phyloP scores from a whole-genome alignment of 2,888 invertebrate genomes.

The Psylliodes chrysocephalus region DNA sequence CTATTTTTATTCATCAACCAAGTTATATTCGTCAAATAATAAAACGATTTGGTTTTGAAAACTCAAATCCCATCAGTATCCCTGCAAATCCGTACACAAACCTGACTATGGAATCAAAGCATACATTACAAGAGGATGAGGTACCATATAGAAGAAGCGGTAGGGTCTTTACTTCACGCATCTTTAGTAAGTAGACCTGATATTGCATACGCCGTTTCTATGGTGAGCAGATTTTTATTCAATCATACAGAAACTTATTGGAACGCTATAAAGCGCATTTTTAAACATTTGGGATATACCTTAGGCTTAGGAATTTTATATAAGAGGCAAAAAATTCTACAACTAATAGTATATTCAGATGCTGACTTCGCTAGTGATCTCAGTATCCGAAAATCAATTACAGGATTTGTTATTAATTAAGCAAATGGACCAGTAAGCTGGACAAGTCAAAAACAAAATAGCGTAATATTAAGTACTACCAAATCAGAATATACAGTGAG shows the following conservation, averaged over 20 bases:
- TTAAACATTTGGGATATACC: conserved; percentile 15
- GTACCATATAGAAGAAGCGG: conserved; percentile 30
- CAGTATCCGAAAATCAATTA: conserved; percentile 45
- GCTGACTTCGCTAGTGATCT: conserved; percentile 19
- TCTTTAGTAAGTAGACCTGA: conserved; percentile 10
- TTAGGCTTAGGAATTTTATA: conserved; percentile 6
- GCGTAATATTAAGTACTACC: conserved; percentile 15
- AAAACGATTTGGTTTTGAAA: conserved; percentile 4
- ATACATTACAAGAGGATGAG: background rate
- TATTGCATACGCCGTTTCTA: conserved; percentile 16
- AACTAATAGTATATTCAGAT: conserved; percentile 14
- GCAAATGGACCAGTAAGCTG: conserved; percentile 40
- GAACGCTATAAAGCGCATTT: conserved; percentile 19
- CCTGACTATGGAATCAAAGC: background rate
- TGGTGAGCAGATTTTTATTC: conserved; percentile 13
- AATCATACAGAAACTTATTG: conserved; percentile 1
- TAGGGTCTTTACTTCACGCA: conserved; percentile 20
- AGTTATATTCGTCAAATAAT: conserved; percentile 11
- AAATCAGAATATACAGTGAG: conserved; percentile 24
- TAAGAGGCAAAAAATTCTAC: background rate
- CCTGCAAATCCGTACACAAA: conserved; percentile 14
- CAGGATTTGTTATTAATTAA: conserved; percentile 43
- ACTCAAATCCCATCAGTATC: conserved; percentile 10
- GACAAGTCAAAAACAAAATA: conserved; percentile 5
- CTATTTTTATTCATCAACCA: background rate